phyloP scores from a whole-genome alignment of 2,797 vertebrate genomes.

The Syngnathus acus region DNA sequence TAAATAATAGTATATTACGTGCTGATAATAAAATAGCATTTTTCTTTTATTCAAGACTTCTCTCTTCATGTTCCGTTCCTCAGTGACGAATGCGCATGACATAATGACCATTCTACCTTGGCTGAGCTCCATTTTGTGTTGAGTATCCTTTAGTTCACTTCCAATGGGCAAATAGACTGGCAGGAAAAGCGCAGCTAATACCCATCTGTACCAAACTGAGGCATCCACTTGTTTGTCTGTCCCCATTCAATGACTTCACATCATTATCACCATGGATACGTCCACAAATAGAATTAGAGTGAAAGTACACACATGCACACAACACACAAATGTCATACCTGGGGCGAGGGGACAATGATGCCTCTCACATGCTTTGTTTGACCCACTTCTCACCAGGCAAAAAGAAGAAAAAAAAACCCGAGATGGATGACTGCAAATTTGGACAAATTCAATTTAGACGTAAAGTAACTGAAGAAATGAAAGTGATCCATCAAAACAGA shows the following conservation, averaged over 20 bases:
- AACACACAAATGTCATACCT: conserved; percentile 24
- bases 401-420: conserved; percentile 4
- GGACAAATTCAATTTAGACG: not conserved
- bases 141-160: conserved; percentile 8
- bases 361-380: conserved; percentile 27
- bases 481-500: not conserved
- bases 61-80: too few relatives aligned
- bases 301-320: conserved; percentile 14
- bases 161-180: conserved; percentile 17
- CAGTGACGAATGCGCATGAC: not conserved
- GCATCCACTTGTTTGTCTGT: conserved; percentile 25
- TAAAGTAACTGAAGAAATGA: not conserved
- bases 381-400: conserved; percentile 34
- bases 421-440: conserved; percentile 1
- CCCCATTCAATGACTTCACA: conserved; percentile 40
- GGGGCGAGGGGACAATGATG: conserved; percentile 22
- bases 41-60: too few relatives aligned
- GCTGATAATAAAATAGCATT: too few relatives aligned
- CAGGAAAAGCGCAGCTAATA: conserved; percentile 18
- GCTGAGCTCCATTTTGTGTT: not conserved
- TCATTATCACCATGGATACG: conserved; percentile 58
- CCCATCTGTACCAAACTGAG: conserved; percentile 32
- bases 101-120: not conserved
- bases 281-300: conserved; percentile 47
- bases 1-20: too few relatives aligned